These are phyloP conservation scores for Tenebrio molitor DNA, from an alignment of 1,140 invertebrate species.

Conservation along the genomic window DNA sequence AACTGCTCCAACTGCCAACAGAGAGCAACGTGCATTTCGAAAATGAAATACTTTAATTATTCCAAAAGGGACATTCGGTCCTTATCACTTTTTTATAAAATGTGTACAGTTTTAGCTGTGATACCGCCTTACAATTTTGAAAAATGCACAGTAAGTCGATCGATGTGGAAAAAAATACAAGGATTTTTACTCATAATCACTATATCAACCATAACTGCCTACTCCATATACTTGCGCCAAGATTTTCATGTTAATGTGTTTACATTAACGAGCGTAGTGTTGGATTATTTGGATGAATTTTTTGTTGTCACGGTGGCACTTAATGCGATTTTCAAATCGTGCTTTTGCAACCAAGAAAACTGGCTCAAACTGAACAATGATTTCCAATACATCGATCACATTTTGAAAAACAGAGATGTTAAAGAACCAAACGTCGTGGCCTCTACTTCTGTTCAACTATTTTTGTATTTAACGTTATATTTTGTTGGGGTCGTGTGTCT, in stretches of 20 bases:
- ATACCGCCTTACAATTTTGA: constrained; percentile 19
- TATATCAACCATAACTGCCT: neutral
- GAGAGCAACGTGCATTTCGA: too few species aligned
- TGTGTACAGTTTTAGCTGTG: constrained; percentile 11
- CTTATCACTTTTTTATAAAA: too few species aligned
- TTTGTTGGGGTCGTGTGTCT: too few species aligned
- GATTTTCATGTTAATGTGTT: neutral
- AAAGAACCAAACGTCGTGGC: too few species aligned
- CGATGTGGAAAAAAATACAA: constrained; percentile 9
- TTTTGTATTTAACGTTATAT: too few species aligned
- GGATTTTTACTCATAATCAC: neutral
- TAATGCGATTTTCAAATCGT: constrained; percentile 12
- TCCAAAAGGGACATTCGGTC: too few species aligned
- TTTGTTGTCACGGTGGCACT: neutral
- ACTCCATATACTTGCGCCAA: neutral
- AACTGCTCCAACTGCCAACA: too few species aligned
- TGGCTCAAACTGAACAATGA: constrained; percentile 12
- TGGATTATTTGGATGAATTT: constrained; percentile 17
- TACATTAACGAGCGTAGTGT: neutral
- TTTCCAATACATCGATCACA: constrained; percentile 17
- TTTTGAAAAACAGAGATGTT: neutral
- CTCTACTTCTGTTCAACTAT: too few species aligned
- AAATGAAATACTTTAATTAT: too few species aligned
- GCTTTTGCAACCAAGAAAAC: neutral
- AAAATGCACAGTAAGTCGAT: neutral